These are phyloP conservation scores for Teleiodes luculella DNA, from an alignment of 2,888 invertebrate species.

Conservation along the genomic window DNA sequence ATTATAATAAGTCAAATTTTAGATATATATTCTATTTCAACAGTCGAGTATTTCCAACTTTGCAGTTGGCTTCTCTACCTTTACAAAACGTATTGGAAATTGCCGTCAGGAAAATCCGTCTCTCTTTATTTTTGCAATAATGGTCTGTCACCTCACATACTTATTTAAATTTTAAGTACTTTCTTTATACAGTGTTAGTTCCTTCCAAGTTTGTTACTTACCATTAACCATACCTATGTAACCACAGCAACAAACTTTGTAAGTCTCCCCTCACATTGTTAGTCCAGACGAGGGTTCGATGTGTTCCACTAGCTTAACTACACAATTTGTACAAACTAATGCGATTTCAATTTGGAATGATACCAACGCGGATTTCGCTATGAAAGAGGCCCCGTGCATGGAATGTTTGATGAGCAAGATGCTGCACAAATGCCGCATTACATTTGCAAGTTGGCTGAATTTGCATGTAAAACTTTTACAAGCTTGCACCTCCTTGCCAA, in stretches of 20 bases:
- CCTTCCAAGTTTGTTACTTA: slow-evolving; percentile 9
- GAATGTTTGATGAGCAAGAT: slow-evolving; percentile 1
- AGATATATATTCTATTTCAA: too few species aligned
- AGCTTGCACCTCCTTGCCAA: neutral
- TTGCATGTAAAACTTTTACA: slow-evolving; percentile 2
- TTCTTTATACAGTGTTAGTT: slow-evolving; percentile 9
- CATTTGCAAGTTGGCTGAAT: slow-evolving; percentile 6
- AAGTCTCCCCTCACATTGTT: slow-evolving; percentile 36
- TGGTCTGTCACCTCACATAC: too few species aligned
- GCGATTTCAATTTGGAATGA: slow-evolving; percentile 34
- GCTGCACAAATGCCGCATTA: neutral
- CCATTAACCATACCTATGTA: slow-evolving; percentile 20
- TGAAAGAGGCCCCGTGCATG: neutral
- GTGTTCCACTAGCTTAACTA: slow-evolving; percentile 36
- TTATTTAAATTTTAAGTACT: too few species aligned
- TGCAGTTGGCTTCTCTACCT: too few species aligned
- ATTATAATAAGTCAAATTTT: too few species aligned
- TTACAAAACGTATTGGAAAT: too few species aligned
- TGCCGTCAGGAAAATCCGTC: too few species aligned
- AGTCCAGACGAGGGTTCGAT: slow-evolving; percentile 46
- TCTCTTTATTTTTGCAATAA: too few species aligned
- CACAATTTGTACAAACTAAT: slow-evolving; percentile 38
- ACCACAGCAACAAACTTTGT: slow-evolving; percentile 42
- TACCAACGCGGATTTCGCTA: slow-evolving; percentile 13
- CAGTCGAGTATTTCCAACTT: too few species aligned